A percentile compares a stretch with the other conserved stretches of the same genome.
Evolutionary conservation across 64 coral and sea anemone genomes (phyloP).

Genomic region (Trachythela sp.): DNA sequence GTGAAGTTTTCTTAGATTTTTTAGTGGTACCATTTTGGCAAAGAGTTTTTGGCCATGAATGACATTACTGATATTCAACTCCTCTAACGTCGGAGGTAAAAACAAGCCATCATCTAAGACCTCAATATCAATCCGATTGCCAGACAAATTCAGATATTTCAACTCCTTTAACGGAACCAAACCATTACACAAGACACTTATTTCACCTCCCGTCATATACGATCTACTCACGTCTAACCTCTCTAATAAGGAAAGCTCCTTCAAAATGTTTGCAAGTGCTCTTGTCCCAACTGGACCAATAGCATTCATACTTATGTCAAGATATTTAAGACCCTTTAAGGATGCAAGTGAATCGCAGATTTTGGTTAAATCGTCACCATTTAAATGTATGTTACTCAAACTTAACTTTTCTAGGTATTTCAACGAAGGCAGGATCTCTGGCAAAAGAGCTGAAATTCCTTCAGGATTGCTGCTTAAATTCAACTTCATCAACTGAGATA

Average conservation of each 20-base stretch:
- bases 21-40: not conserved
- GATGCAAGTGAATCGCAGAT: not conserved
- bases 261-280: not conserved
- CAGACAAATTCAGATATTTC: constrained; percentile 3
- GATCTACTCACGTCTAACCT: not conserved
- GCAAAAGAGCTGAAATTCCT: not conserved
- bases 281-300: not conserved
- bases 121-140: not conserved
- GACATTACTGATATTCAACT: not conserved
- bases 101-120: not conserved
- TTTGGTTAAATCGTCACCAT: not conserved
- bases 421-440: not conserved
- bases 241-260: not conserved
- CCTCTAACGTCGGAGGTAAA: not conserved
- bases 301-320: not conserved
- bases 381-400: not conserved
- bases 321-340: not conserved
- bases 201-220: not conserved
- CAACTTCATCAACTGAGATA: not conserved
- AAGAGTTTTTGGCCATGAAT: not conserved
- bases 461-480: not conserved
- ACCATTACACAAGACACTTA: not conserved
- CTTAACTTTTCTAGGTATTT: not conserved
- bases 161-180: not conserved
- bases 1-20: not conserved